Conservation (phyloP, 2,888 invertebrate species). For the Subacronicta megacephala region DNA sequence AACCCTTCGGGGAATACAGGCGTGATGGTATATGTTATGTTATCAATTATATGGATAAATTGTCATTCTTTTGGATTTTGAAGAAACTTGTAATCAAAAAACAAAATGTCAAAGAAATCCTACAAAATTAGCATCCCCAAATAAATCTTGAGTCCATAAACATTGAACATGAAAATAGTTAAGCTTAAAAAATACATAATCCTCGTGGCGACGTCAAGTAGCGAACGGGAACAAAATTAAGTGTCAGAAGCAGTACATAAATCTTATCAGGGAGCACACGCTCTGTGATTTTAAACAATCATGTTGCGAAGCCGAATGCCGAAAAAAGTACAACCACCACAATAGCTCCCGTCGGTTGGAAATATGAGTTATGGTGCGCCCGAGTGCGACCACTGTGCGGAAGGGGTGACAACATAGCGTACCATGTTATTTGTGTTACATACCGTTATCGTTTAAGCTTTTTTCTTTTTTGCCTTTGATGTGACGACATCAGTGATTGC, state of each 20-base stretch:
- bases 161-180: conserved; percentile 52
- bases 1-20: too few species aligned
- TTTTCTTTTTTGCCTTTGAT: conserved; percentile 49
- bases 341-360: conserved; percentile 72
- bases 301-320: conserved; percentile 66
- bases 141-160: conserved; percentile 33
- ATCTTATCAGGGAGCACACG: conserved; percentile 81
- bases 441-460: conserved; percentile 51
- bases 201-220: conserved; percentile 67
- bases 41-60: too few species aligned
- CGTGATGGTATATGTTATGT: too few species aligned
- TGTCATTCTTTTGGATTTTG: too few species aligned
- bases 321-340: conserved; percentile 72
- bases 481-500: conserved; percentile 45
- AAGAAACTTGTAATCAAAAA: too few species aligned
- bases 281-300: conserved; percentile 83
- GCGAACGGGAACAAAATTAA: conserved; percentile 80
- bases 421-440: conserved; percentile 50
- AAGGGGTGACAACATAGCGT: conserved; percentile 49
- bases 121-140: conserved; percentile 20
- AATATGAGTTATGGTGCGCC: conserved; percentile 73
- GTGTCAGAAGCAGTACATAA: conserved; percentile 84
- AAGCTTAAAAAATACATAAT: conserved; percentile 43
- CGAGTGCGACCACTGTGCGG: conserved; percentile 56
- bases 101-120: conserved; percentile 9